Conservation (phyloP, 1,140 invertebrate genomes). For the Eciton burchellii region DNA sequence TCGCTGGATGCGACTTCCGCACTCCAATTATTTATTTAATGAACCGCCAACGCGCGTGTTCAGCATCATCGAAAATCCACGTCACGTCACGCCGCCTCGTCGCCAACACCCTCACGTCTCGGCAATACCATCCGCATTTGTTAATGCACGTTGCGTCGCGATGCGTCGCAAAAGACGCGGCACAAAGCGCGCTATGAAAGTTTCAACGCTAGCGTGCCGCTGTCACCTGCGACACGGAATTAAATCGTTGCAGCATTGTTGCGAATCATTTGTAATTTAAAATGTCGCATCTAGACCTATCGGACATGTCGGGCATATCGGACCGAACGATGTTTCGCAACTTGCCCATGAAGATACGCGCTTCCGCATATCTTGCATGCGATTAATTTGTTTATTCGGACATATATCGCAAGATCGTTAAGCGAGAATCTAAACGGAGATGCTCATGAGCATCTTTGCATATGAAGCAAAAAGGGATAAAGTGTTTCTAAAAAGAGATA, state of each 20-base stretch:
- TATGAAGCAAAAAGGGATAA: neutral
- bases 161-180: constrained; percentile 4
- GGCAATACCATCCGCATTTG: constrained; percentile 13
- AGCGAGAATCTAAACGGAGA: neutral
- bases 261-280: neutral
- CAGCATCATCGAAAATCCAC: neutral
- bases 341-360: neutral
- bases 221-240: neutral
- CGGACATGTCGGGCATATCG: too few relatives aligned
- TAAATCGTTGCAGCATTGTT: constrained; percentile 2
- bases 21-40: constrained; percentile 50
- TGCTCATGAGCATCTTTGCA: neutral
- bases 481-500: neutral
- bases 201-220: neutral
- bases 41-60: constrained; percentile 7
- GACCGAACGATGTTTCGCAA: neutral
- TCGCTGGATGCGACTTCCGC: constrained; percentile 25
- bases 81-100: constrained; percentile 32
- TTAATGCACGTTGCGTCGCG: constrained; percentile 22
- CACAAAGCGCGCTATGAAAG: constrained; percentile 26
- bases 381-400: too few relatives aligned
- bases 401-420: neutral
- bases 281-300: neutral
- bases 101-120: constrained; percentile 37
- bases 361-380: too few relatives aligned